Evolutionary conservation across 2,888 invertebrate species (phyloP), one percentile per base, ranked within the genome.

Genomic region (Watsonalla binaria): DNA sequence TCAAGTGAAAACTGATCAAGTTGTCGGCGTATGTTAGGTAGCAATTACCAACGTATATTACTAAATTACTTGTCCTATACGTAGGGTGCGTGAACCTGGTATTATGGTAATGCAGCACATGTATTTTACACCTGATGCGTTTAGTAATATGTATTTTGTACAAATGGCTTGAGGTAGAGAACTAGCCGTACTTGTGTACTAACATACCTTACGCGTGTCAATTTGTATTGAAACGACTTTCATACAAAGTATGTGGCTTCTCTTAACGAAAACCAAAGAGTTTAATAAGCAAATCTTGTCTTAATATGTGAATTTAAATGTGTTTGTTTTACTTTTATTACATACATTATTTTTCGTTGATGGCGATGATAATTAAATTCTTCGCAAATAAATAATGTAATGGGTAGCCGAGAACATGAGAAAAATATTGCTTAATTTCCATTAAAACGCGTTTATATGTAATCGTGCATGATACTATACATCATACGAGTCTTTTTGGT

Each of bases 1-100:
- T 64, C 60, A 66, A 71, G 69, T 74, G 73, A 73, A 76, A 78
- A 72, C 66, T 59, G 59, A 51, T 62, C 52, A 53, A 62, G 62
- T 62, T 63, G 57, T 60, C 55, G 48, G 56, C 52, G 53, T 55
- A 54, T 56, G 60, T 62, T 56, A 61, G 62, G 56, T 59, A 52
- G 51, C 49, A 45, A 57, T 42, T 42, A 42, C 39, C 7, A 2
- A 5, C 14, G n/a, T 37, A 39, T 37, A 2, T 48, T 34, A 15
- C 11, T 37, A 15, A 9, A 49, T 5, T 14, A 39, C 14, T 5
- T 14, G 9, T n/a, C 2, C 35, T 49, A 39, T 47, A 46, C 14
- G 14, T 14, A 8, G 42, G 9, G 5, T 39, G 37, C 39, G 15
- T 39, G 35, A 9, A 37, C 49, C 37, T 37, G 39, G 49, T 37